Evolutionary conservation across 2,888 invertebrate genomes (phyloP).

Genomic region (Antitype chi): DNA sequence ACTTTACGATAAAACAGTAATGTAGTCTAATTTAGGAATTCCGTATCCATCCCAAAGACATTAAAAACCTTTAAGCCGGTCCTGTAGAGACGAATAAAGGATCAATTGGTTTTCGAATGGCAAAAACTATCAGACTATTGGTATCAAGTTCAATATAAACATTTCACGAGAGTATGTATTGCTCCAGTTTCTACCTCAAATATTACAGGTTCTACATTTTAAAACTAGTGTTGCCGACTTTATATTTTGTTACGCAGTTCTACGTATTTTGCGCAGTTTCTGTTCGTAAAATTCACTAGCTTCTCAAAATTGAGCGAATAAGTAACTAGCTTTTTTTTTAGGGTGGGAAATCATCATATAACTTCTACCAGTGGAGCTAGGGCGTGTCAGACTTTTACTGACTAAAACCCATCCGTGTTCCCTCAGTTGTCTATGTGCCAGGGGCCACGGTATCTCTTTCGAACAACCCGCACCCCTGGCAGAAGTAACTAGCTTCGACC

Average conservation of each 20-base stretch:
- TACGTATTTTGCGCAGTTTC: not conserved
- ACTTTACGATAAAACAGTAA: not conserved
- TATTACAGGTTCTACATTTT: conserved; percentile 7
- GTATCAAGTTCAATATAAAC: not conserved
- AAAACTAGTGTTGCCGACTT: not conserved
- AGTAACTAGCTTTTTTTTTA: too few species aligned
- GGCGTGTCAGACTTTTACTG: too few species aligned
- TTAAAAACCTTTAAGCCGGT: not conserved
- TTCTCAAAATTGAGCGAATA: not conserved
- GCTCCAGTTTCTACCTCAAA: conserved; percentile 24
- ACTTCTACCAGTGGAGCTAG: too few species aligned
- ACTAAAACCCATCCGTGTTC: too few species aligned
- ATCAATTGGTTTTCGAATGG: not conserved
- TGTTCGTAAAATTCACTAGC: not conserved
- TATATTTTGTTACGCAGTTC: not conserved
- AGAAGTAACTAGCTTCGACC: too few species aligned
- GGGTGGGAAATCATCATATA: too few species aligned
- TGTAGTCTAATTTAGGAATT: conserved; percentile 18
- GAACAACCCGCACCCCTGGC: too few species aligned
- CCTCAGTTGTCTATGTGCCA: too few species aligned
- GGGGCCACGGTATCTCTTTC: too few species aligned
- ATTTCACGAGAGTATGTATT: conserved; percentile 10
- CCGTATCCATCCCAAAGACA: not conserved
- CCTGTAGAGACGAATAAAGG: not conserved
- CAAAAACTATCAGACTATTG: not conserved